Evolutionary conservation across 1,140 invertebrate species (phyloP).

Genomic region (Anagrus nilaparvatae): DNA sequence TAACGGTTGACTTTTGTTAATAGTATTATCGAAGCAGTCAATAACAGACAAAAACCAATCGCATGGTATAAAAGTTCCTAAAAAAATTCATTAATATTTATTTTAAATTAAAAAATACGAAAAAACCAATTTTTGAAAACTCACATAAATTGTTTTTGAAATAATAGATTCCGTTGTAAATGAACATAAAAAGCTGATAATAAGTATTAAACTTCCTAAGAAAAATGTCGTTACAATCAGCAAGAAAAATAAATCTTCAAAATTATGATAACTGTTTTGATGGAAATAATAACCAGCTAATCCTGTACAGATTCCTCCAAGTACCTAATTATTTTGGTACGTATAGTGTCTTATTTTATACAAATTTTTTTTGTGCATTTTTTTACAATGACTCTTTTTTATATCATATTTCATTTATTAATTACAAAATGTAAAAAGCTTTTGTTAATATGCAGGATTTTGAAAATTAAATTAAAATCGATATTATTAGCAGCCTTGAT

Average conservation of each 20-base stretch:
- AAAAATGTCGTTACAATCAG: slow-evolving; percentile 62
- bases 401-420: slow-evolving; percentile 24
- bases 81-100: neutral
- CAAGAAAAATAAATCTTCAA: slow-evolving; percentile 68
- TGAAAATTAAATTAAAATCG: neutral
- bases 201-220: slow-evolving; percentile 61
- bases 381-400: too few species aligned
- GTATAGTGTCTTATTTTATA: too few species aligned
- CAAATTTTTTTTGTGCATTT: too few species aligned
- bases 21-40: slow-evolving; percentile 55
- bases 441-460: too few species aligned
- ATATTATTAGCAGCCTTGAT: neutral
- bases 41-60: slow-evolving; percentile 55
- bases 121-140: slow-evolving; percentile 32
- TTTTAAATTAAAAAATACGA: slow-evolving; percentile 3
- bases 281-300: slow-evolving; percentile 53
- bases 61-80: slow-evolving; percentile 72
- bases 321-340: too few species aligned
- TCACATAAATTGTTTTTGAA: slow-evolving; percentile 76
- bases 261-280: slow-evolving; percentile 21
- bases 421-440: neutral
- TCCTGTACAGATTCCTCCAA: slow-evolving; percentile 61
- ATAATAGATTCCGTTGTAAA: slow-evolving; percentile 68
- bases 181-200: slow-evolving; percentile 62
- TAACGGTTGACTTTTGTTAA: slow-evolving; percentile 45